Evolutionary conservation across 2,888 invertebrate species (phyloP).

Genomic region (Autographa pulchrina): DNA sequence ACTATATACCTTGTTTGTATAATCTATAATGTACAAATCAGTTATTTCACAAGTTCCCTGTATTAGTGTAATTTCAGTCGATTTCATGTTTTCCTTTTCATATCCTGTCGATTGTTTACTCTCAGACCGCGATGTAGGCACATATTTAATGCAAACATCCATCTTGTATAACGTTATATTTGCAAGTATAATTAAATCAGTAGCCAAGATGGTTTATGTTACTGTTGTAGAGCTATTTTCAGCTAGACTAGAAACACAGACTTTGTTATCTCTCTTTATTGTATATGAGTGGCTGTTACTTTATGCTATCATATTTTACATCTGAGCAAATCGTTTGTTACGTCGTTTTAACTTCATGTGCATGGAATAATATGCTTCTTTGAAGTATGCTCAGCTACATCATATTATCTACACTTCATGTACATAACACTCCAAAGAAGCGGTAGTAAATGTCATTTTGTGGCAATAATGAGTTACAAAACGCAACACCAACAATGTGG

Average conservation of each 20-base stretch:
- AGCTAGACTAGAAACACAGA: constrained; percentile 39
- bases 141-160: constrained; percentile 56
- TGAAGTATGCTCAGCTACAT: not conserved
- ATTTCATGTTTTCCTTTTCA: constrained; percentile 58
- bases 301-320: constrained; percentile 18
- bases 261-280: constrained; percentile 38
- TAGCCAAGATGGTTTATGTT: constrained; percentile 38
- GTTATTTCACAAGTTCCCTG: constrained; percentile 17
- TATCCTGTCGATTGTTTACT: constrained; percentile 62
- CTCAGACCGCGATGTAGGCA: constrained; percentile 45
- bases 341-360: constrained; percentile 11
- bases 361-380: constrained; percentile 19
- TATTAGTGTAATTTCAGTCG: constrained; percentile 43
- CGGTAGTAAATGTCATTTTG: not conserved
- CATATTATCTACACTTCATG: too few relatives aligned
- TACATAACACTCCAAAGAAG: not conserved
- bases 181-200: constrained; percentile 55
- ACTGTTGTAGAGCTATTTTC: constrained; percentile 50
- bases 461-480: not conserved
- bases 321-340: constrained; percentile 15
- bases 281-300: constrained; percentile 21
- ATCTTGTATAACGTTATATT: constrained; percentile 45
- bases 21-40: not conserved
- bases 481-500: too few relatives aligned
- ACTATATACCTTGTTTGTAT: not conserved